phyloP scores from a whole-genome alignment of 2,888 invertebrate genomes.

The Unio delphinus region DNA sequence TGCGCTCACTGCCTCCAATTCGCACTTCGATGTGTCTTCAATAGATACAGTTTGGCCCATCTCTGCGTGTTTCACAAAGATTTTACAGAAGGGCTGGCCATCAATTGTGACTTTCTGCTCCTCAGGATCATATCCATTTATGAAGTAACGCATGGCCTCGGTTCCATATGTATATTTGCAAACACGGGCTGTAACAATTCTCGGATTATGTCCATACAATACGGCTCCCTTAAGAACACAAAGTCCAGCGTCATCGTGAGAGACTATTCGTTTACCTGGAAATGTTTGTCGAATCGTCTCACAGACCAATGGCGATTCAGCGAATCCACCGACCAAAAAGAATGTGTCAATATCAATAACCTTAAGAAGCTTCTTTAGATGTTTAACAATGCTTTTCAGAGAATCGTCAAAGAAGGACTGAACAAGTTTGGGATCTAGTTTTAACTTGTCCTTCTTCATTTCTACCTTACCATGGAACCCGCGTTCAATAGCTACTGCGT shows the following conservation, averaged over 20 bases:
- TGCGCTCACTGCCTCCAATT: slow-evolving; percentile 5
- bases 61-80: slow-evolving; percentile 14
- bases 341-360: slow-evolving; percentile 3
- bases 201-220: slow-evolving; percentile 16
- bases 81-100: slow-evolving; percentile 9
- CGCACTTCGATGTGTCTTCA: slow-evolving; percentile 8
- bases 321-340: slow-evolving; percentile 18
- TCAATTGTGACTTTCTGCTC: slow-evolving; percentile 3
- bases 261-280: background rate
- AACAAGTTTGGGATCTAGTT: slow-evolving; percentile 8
- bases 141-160: slow-evolving; percentile 6
- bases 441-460: slow-evolving; percentile 3
- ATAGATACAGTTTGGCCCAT: slow-evolving; percentile 10
- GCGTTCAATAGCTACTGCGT: slow-evolving; percentile 8
- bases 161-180: slow-evolving; percentile 17
- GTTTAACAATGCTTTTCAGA: slow-evolving; percentile 4
- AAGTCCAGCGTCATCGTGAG: slow-evolving; percentile 12
- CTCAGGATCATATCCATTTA: slow-evolving; percentile 8
- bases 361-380: slow-evolving; percentile 5
- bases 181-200: slow-evolving; percentile 5
- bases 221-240: slow-evolving; percentile 19
- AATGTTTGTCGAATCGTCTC: slow-evolving; percentile 1
- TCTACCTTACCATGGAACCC: slow-evolving; percentile 11
- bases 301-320: slow-evolving; percentile 9
- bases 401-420: slow-evolving; percentile 6